phyloP scores from a whole-genome alignment of 2,797 vertebrate genomes.

The Smutsia temminckii region DNA sequence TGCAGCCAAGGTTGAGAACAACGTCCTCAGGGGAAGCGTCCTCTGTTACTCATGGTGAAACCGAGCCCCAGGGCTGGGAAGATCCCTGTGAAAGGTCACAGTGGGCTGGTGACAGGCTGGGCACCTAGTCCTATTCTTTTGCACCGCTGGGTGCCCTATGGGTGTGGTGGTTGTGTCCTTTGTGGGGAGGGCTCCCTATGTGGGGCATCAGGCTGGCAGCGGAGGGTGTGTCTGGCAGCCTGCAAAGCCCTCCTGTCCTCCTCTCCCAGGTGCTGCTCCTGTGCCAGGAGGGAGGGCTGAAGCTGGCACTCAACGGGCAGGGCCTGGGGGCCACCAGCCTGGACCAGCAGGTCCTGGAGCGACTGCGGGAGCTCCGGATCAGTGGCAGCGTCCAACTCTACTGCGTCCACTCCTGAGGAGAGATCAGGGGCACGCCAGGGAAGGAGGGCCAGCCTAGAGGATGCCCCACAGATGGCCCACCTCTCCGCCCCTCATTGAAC shows the following conservation, averaged over 20 bases:
- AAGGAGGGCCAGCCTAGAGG: not conserved
- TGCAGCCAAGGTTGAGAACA: not conserved
- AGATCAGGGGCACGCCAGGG: rapidly evolving
- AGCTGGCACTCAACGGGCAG: conserved; percentile 79
- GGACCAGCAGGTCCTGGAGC: conserved; percentile 51
- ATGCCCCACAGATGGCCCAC: rapidly evolving
- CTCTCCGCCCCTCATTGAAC: not conserved
- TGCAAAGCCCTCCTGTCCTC: rapidly evolving
- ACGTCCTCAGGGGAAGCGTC: not conserved
- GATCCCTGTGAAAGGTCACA: not conserved
- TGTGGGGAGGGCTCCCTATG: not conserved
- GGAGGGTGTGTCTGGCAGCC: not conserved
- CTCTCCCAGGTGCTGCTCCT: conserved; percentile 75
- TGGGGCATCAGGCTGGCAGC: not conserved
- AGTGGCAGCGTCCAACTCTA: conserved; percentile 74
- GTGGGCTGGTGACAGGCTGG: not conserved
- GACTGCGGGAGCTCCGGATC: conserved; percentile 71
- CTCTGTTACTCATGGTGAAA: not conserved
- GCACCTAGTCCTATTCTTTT: not conserved
- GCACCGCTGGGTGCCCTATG: not conserved
- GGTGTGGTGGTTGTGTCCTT: not conserved
- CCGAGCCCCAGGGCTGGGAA: not conserved
- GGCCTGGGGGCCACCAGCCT: conserved; percentile 63
- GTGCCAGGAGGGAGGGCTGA: conserved; percentile 71
- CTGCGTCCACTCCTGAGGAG: conserved; percentile 70